Evolutionary conservation across 1,140 invertebrate genomes (phyloP).

Genomic region (Cotesia chilonis): DNA sequence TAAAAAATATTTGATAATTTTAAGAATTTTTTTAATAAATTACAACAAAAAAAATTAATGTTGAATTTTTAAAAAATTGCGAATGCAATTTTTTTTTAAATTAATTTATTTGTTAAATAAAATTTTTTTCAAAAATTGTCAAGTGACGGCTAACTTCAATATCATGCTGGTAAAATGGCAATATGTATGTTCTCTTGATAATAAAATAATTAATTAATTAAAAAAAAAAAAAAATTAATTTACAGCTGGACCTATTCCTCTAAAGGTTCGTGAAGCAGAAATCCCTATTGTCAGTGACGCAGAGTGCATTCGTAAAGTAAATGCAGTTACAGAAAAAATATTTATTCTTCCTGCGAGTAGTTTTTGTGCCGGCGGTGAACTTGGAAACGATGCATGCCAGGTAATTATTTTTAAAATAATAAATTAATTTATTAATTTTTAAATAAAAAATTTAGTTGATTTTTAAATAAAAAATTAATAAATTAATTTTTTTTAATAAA

Average conservation of each 20-base stretch:
- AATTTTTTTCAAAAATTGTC: too few species aligned
- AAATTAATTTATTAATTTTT: not conserved
- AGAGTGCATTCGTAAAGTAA: conserved; percentile 90
- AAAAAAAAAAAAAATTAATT: conserved; percentile 1
- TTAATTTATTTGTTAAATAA: too few species aligned
- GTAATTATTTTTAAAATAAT: conserved; percentile 62
- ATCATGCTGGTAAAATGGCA: too few species aligned
- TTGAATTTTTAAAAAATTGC: too few species aligned
- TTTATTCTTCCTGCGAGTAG: conserved; percentile 91
- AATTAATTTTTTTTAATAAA: too few species aligned
- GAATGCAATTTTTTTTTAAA: too few species aligned
- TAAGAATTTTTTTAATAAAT: too few species aligned
- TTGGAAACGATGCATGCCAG: conserved; percentile 93
- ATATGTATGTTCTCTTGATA: too few species aligned
- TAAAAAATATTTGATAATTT: too few species aligned
- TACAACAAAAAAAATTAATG: too few species aligned
- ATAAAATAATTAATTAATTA: not conserved
- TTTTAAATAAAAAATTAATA: too few species aligned
- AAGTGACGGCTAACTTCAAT: too few species aligned
- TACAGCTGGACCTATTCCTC: conserved; percentile 86
- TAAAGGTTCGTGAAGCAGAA: conserved; percentile 87
- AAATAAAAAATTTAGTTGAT: not conserved
- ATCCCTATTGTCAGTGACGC: conserved; percentile 93
- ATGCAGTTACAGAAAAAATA: conserved; percentile 92
- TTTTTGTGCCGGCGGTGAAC: conserved; percentile 92